Evolutionary conservation across 2,797 vertebrate species (phyloP), one percentile per base, ranked within the genome.

Genomic region (Coccyzus lansbergi): DNA sequence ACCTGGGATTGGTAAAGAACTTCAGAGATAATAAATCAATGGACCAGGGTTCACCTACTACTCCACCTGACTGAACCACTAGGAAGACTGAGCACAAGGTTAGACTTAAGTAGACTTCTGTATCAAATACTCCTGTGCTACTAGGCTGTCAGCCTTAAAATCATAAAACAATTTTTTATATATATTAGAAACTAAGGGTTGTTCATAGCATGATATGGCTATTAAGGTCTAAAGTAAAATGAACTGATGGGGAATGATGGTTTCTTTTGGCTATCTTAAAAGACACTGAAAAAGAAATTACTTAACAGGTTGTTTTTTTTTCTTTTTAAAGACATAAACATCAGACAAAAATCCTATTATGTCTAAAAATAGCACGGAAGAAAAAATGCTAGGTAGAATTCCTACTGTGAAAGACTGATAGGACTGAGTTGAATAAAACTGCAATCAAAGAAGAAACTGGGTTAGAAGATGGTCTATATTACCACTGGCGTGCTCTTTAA

Each of bases 1-100:
- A 25, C 0, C 0, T 19, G 29, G 42, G 16, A 69, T 7, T 2
- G 3, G 29, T 16, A 70, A 79, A 72, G 34, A 80, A 79, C 59
- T 76, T 71, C 63, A 63, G 49, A 89, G 46, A 22, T 51, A 48
- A 33, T 60, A 62, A 79, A 48, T 6, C 2, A 0, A 58, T 1
- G 0, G 40, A 26, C 9, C 22, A 64, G 29, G 12, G 68, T 48
- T 80, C 64, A 46, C 34, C 2, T 0, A 36, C 26, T 44, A 8
- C 38, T 76, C 42, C 15, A 36, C 49, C 34, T 19, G 29, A 46
- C 46, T 60, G 25, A 75, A 33, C 5, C 28, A 36, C 22, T 12
- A 46, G 34, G 59, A 88, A 78, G 13, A 42, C n/a, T 33, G 36
- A 70, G n/a, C n/a, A 25, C 2, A 53, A 85, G 19, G 15, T 26